phyloP scores from a whole-genome alignment of 2,113 vertebrate genomes.

The Nettapus auritus region DNA sequence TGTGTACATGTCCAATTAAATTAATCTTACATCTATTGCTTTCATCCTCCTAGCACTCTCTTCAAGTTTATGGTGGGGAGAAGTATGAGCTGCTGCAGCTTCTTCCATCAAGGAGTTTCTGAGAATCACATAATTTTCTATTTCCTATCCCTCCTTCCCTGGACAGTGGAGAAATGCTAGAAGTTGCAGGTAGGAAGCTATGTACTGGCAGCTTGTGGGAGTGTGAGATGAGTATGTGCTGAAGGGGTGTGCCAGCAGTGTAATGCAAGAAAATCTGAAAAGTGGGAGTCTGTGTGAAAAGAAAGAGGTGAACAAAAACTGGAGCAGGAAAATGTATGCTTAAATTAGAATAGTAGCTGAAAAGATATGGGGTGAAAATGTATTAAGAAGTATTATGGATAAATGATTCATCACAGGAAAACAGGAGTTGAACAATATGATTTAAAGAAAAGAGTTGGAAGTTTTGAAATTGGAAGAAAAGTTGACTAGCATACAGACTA shows the following conservation, averaged over 20 bases:
- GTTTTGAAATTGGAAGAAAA: not conserved
- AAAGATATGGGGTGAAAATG: not conserved
- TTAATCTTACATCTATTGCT: not conserved
- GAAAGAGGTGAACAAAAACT: constrained; percentile 39
- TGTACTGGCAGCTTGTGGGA: constrained; percentile 42
- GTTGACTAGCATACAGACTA: not conserved
- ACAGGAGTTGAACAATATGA: not conserved
- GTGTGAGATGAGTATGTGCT: constrained; percentile 48
- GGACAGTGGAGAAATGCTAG: not conserved
- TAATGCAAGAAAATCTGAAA: constrained; percentile 42
- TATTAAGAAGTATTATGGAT: not conserved
- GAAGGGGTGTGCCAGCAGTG: constrained; percentile 35
- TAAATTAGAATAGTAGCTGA: constrained; percentile 6
- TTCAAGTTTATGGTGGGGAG: not conserved
- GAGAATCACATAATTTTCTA: not conserved
- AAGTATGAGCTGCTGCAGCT: not conserved
- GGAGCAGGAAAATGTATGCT: not conserved
- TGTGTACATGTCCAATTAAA: not conserved
- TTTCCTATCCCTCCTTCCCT: not conserved
- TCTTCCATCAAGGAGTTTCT: not conserved
- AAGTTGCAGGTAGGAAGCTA: constrained; percentile 51
- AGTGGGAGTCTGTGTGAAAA: constrained; percentile 49
- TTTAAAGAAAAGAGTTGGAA: not conserved
- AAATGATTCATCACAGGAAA: not conserved
- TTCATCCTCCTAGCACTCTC: not conserved